These are phyloP conservation scores for Hydractinia symbiolongicarpus DNA, from an alignment of 30 jellyfish, hydroid and myxozoan genomes.

Conservation along the genomic window DNA sequence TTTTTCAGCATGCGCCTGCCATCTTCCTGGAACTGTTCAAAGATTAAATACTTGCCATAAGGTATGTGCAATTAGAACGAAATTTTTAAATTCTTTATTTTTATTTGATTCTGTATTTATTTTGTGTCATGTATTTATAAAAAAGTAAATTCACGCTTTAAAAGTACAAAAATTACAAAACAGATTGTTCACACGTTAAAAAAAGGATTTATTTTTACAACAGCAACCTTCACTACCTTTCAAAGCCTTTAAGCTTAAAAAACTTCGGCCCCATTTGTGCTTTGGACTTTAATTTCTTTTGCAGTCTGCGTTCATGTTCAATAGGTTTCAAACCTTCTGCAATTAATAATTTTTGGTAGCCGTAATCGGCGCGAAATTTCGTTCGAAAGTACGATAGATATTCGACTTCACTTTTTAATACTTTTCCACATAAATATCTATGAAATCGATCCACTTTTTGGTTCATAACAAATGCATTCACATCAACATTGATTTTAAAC, in stretches of 20 bases:
- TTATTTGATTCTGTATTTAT: background rate
- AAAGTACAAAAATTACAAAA: too few species aligned
- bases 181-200: background rate
- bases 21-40: slow-evolving; percentile 54
- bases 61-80: slow-evolving; percentile 24
- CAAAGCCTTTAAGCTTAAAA: background rate
- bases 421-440: slow-evolving; percentile 60
- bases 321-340: slow-evolving; percentile 59
- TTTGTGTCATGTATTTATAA: background rate
- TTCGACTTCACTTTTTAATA: slow-evolving; percentile 68
- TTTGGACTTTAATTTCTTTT: slow-evolving; percentile 11
- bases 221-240: background rate
- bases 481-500: slow-evolving; percentile 47
- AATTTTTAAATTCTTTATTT: background rate
- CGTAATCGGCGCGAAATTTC: slow-evolving; percentile 59
- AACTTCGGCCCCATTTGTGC: slow-evolving; percentile 5
- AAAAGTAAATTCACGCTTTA: too few species aligned
- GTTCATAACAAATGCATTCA: slow-evolving; percentile 55
- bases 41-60: slow-evolving; percentile 53
- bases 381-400: slow-evolving; percentile 67
- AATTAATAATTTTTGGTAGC: slow-evolving; percentile 61
- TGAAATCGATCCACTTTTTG: slow-evolving; percentile 68
- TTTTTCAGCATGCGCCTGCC: slow-evolving; percentile 67
- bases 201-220: background rate
- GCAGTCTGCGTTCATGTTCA: slow-evolving; percentile 33